Percentiles rank a stretch among this genome's conserved stretches.
Evolutionary conservation across 2,888 invertebrate genomes (phyloP).

Genomic region (Phalera bucephala): DNA sequence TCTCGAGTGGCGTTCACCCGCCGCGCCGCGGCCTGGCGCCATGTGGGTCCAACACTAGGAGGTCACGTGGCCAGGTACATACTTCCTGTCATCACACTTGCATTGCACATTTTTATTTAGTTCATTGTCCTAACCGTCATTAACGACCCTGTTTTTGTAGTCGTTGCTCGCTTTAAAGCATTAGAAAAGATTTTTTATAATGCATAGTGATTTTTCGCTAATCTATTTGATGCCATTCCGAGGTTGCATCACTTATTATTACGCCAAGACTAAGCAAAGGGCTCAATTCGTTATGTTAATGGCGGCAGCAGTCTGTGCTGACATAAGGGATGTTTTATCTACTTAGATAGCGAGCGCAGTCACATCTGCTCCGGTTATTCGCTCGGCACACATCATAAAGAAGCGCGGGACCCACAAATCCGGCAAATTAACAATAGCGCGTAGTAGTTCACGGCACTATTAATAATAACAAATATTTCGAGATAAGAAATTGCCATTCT

Average conservation of each 20-base stretch:
- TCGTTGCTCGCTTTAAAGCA: conserved; percentile 36
- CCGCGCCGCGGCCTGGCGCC: conserved; percentile 37
- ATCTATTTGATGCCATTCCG: conserved; percentile 33
- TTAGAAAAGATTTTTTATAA: conserved; percentile 19
- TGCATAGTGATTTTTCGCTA: conserved; percentile 23
- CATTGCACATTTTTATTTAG: conserved; percentile 46
- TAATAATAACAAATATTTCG: conserved; percentile 73
- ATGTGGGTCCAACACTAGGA: conserved; percentile 53
- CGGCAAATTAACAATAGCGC: conserved; percentile 68
- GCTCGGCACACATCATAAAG: conserved; percentile 49
- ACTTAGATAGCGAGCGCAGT: conserved; percentile 40
- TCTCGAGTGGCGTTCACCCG: conserved; percentile 54
- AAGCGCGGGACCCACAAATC: conserved; percentile 50
- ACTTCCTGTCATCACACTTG: conserved; percentile 58
- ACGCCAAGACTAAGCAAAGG: conserved; percentile 39
- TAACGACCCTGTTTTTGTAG: conserved; percentile 5
- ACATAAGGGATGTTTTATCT: conserved; percentile 58
- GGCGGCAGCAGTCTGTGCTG: conserved; percentile 42
- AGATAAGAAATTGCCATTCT: conserved; percentile 81
- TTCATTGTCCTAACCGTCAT: conserved; percentile 29
- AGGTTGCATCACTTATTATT: conserved; percentile 51
- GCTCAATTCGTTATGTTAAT: conserved; percentile 59
- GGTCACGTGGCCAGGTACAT: conserved; percentile 63
- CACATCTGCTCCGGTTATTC: conserved; percentile 76
- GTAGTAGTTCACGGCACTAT: conserved; percentile 53